A percentile compares a stretch with the other conserved stretches of the same genome.
Conservation (phyloP, 2,113 vertebrate species). For the Aptenodytes patagonicus region DNA sequence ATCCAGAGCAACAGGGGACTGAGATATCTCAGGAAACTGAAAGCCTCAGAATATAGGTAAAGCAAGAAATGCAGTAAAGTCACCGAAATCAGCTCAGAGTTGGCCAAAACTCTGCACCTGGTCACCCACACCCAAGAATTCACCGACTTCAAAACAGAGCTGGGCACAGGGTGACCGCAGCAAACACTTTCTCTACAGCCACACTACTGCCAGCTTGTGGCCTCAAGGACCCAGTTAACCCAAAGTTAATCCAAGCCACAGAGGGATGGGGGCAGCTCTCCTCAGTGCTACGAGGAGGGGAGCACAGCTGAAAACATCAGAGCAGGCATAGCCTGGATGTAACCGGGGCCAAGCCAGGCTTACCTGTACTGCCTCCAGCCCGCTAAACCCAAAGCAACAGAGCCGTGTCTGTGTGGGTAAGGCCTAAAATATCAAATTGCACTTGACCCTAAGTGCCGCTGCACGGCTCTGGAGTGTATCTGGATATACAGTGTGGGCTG, state of each 20-base stretch:
- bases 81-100: not conserved
- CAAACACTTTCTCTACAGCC: not conserved
- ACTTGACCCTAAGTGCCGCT: fast-evolving
- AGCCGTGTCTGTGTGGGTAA: no score
- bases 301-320: not conserved
- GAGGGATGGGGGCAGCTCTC: not conserved
- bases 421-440: not conserved
- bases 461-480: no score
- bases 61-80: not conserved
- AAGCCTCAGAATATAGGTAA: not conserved
- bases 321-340: fast-evolving
- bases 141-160: not conserved
- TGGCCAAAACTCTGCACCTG: not conserved
- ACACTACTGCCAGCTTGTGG: not conserved
- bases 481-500: not conserved
- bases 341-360: not conserved
- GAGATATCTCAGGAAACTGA: not conserved
- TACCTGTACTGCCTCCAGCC: not conserved
- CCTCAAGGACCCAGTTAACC: no score
- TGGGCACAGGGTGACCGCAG: not conserved
- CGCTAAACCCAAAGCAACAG: not conserved
- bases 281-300: not conserved
- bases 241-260: not conserved
- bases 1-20: not conserved
- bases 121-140: not conserved